Base-by-base conservation (phyloP, 2,797 vertebrate genomes). In the Chloroceryle inda region DNA sequence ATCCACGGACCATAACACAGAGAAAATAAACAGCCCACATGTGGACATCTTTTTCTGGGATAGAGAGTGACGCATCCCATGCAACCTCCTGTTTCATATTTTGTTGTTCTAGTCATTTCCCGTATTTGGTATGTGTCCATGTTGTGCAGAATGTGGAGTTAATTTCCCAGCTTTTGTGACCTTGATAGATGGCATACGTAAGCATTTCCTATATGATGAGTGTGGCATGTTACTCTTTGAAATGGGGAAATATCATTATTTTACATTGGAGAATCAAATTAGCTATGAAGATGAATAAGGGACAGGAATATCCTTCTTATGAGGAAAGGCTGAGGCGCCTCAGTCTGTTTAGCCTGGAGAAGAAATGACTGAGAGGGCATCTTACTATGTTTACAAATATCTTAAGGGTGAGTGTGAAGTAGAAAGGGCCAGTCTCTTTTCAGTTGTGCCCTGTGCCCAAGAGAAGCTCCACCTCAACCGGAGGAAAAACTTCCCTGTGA, bases 111-210 rank as follows among this genome's bases (percentile, higher is more conserved):
- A 93, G 85, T 91, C 5, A 82, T 92, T 95, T 96, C 88, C 86
- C 10, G 0, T 82, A 33, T 71, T 92, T 63, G 21, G 45, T 69
- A n/a, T 82, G 88, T 90, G 80, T 82, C 86, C 35, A 10, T 67
- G 63, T 63, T 86, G 63, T 59, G 69, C 59, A 67, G 62, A 95
- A 94, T 76, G 8, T 90, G 88, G 93, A 93, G 76, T 92, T 96
- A 75, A 96, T 96, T 96, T 95, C 55, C 80, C 53, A 72, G 37
- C 33, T 83, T 85, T 84, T 84, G 69, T 93, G 85, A 88, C 90
- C 55, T 63, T 69, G 56, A 62, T 56, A 79, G 50, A 50, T 80
- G 40, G 26, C 50, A 31, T 61, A 73, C 59, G 52, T 62, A 81
- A 78, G 69, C 35, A 82, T 86, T 94, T 94, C 49, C 76, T 87